Evolutionary conservation across 1,140 invertebrate genomes (phyloP).

Genomic region (Pogonus chalceus): DNA sequence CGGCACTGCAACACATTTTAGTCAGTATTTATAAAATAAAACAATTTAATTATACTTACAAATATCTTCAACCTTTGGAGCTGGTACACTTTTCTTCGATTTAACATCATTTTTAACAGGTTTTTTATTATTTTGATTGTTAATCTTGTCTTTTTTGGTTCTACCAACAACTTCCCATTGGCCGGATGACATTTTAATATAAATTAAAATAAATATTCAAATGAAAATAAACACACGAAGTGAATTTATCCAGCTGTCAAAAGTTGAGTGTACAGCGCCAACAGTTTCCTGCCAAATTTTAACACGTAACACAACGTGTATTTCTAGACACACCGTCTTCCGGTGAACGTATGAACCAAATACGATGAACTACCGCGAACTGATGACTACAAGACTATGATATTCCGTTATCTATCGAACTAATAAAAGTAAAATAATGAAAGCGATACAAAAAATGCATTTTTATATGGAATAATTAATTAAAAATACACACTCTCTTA

Average conservation of each 20-base stretch:
- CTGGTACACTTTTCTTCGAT: conserved; percentile 36
- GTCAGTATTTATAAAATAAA: conserved; percentile 9
- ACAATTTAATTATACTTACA: conserved; percentile 37
- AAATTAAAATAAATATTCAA: conserved; percentile 9
- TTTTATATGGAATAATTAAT: too few relatives aligned
- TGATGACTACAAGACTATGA: too few relatives aligned
- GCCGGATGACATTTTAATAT: conserved; percentile 45
- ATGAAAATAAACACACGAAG: background rate
- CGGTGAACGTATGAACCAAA: too few relatives aligned
- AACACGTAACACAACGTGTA: background rate
- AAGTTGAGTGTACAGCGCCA: background rate
- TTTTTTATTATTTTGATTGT: conserved; percentile 41
- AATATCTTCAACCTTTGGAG: conserved; percentile 53
- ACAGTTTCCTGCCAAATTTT: background rate
- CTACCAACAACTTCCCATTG: conserved; percentile 71
- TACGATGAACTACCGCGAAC: too few relatives aligned
- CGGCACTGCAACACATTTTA: conserved; percentile 21
- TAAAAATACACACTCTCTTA: too few relatives aligned
- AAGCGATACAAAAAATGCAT: too few relatives aligned
- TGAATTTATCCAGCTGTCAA: background rate
- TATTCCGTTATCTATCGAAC: too few relatives aligned
- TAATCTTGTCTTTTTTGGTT: conserved; percentile 55
- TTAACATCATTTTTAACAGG: conserved; percentile 49
- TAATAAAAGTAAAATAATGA: too few relatives aligned
- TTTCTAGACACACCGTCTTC: background rate